Base-by-base conservation (phyloP, 2,888 invertebrate species). In the Leptopilina drosophilae region DNA sequence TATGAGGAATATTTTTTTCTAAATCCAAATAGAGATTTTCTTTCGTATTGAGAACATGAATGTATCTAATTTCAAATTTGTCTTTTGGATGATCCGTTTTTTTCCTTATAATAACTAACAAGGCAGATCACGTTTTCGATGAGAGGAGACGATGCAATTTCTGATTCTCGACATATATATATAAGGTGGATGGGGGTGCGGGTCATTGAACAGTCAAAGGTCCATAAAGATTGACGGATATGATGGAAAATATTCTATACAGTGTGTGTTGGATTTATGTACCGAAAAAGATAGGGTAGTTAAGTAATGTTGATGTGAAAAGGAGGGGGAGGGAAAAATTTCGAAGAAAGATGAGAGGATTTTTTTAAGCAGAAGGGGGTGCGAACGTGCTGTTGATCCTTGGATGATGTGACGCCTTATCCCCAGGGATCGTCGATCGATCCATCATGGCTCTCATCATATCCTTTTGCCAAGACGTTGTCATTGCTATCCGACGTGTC, bases 371-470 rank as follows among this genome's bases (percentile, higher is more conserved):
- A 82, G 82, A 84, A 86, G 82, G 81, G 78, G 79, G 86, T 85
- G 49, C 9, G 49, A 12, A 49, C 49, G 12, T 49, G 42, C 42
- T 85, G 86, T 87, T 90, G 90, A 91, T 90, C 89, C 89, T 87
- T 80, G 82, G 82, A 87, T 90, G 88, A 90, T 90, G 87, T 87
- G 88, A 86, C 85, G 85, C 84, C 83, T 89, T 89, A 90, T 90
- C 90, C 90, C 88, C 26, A 80, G 87, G 88, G 89, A 91, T 91
- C 89, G 83, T 84, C 86, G 86, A 89, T 88, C 88, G 88, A 90
- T 90, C 89, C 88, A 89, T 89, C 89, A 88, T 84, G 83, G 82
- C 84, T 85, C 84, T 67, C 78, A 82, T 83, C 84, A 84, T 84
- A 78, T 76, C 40, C 64, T 56, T 64, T 49, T 49, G 67, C 62